A percentile compares a stretch with the other conserved stretches of the same genome.
Evolutionary conservation across 2,113 vertebrate species (phyloP).

Genomic region (Oreotrochilus melanogaster): DNA sequence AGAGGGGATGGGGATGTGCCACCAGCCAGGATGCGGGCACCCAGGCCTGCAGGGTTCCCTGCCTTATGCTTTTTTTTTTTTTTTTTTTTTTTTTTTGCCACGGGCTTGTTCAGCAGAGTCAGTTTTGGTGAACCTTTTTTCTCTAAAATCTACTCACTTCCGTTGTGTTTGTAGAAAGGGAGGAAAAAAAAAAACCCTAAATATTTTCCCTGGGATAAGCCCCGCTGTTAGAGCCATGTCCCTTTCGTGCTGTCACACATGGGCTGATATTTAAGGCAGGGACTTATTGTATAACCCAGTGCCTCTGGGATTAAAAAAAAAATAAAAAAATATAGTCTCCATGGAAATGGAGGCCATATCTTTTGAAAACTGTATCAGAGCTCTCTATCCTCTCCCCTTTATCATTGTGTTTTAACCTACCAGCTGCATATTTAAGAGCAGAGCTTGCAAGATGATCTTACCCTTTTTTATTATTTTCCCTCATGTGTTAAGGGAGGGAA

Average conservation of each 20-base stretch:
- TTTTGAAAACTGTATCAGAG: conserved; percentile 73
- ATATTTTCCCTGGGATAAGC: conserved; percentile 56
- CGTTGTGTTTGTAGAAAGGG: background rate
- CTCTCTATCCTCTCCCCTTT: conserved; percentile 70
- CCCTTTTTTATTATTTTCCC: conserved; percentile 84
- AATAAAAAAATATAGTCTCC: conserved; percentile 11
- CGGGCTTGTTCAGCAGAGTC: background rate
- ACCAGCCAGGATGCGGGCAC: too few species aligned
- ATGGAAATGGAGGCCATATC: conserved; percentile 70
- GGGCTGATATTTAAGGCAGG: conserved; percentile 60
- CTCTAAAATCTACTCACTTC: background rate
- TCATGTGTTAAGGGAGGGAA: conserved; percentile 91
- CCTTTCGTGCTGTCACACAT: conserved; percentile 21
- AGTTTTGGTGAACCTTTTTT: background rate
- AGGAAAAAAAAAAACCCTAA: background rate
- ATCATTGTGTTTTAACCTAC: conserved; percentile 77
- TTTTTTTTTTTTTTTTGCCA: background rate
- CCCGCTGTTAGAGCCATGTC: conserved; percentile 8
- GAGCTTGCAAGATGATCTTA: conserved; percentile 73
- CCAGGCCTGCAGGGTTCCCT: background rate
- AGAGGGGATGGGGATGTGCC: background rate
- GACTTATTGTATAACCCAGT: conserved; percentile 47
- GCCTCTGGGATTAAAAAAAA: conserved; percentile 61
- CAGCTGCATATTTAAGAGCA: conserved; percentile 79
- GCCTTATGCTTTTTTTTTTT: too few species aligned